phyloP scores from a whole-genome alignment of 2,888 invertebrate genomes.

The Smittia sp. region DNA sequence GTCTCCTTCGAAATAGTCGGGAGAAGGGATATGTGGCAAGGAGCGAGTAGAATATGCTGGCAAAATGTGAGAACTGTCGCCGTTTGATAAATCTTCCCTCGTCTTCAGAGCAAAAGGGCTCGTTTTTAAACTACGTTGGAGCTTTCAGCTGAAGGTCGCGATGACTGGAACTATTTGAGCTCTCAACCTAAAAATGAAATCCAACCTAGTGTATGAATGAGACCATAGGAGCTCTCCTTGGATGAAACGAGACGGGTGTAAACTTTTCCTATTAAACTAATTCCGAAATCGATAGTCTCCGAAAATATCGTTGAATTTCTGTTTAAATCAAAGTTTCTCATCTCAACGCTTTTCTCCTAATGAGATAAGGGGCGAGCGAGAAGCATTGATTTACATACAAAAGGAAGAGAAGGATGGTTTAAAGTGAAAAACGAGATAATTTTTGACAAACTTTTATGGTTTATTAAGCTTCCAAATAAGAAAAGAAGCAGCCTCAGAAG shows the following conservation, averaged over 20 bases:
- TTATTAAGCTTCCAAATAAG: slow-evolving; percentile 1
- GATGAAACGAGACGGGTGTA: background rate
- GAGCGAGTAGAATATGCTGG: too few relatives aligned
- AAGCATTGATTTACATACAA: too few relatives aligned
- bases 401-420: background rate
- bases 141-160: too few relatives aligned
- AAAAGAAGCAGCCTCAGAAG: background rate
- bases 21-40: too few relatives aligned
- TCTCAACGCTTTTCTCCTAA: background rate
- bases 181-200: too few relatives aligned
- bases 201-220: too few relatives aligned
- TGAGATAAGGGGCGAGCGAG: too few relatives aligned
- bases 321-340: too few relatives aligned
- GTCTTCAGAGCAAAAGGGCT: background rate
- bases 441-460: background rate
- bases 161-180: too few relatives aligned
- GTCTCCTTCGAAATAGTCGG: background rate
- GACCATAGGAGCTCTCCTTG: background rate
- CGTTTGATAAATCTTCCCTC: background rate
- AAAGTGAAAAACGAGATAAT: slow-evolving; percentile 21
- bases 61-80: too few relatives aligned
- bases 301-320: background rate
- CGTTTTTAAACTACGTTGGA: too few relatives aligned
- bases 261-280: slow-evolving; percentile 8
- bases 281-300: background rate